These are phyloP conservation scores for Drosophila oshimai DNA, from an alignment of 1,140 invertebrate species.

Conservation along the genomic window DNA sequence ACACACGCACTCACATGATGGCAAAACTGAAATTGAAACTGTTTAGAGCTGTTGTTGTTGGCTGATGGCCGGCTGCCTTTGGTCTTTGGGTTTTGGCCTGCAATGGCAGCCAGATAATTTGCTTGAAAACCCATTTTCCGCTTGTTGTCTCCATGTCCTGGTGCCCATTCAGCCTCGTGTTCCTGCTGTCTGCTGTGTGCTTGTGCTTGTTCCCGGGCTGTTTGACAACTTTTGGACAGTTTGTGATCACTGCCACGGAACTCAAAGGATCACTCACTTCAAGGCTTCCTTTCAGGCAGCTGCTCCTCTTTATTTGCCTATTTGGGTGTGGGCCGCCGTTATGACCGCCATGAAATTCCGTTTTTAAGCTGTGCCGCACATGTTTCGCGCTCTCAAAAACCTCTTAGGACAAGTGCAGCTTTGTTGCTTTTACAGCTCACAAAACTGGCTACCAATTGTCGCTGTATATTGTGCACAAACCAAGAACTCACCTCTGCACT, in stretches of 20 bases:
- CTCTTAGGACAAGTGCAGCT: slow-evolving; percentile 37
- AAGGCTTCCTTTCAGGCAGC: not conserved
- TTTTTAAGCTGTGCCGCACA: slow-evolving; percentile 25
- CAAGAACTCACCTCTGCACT: not conserved
- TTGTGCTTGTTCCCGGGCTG: slow-evolving; percentile 4
- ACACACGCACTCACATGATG: slow-evolving; percentile 3
- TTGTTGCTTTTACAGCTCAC: slow-evolving; percentile 24
- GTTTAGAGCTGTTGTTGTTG: slow-evolving; percentile 55
- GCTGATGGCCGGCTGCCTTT: not conserved
- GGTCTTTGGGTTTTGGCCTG: slow-evolving; percentile 26
- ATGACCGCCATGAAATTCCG: slow-evolving; percentile 25
- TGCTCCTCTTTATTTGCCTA: not conserved
- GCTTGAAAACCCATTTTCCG: slow-evolving; percentile 80
- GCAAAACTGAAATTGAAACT: slow-evolving; percentile 71
- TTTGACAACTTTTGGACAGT: slow-evolving; percentile 20
- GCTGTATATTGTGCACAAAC: slow-evolving; percentile 3
- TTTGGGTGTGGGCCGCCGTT: slow-evolving; percentile 8
- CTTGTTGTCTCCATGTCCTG: slow-evolving; percentile 42
- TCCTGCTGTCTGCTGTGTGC: not conserved
- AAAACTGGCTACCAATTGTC: slow-evolving; percentile 19
- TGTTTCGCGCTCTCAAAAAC: slow-evolving; percentile 40
- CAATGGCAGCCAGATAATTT: slow-evolving; percentile 68
- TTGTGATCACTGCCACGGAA: slow-evolving; percentile 23
- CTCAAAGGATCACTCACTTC: slow-evolving; percentile 24
- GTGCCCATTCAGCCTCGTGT: not conserved